Evolutionary conservation across 2,888 invertebrate genomes (phyloP), one percentile per base, ranked within the genome.

Genomic region (Tuta absoluta): DNA sequence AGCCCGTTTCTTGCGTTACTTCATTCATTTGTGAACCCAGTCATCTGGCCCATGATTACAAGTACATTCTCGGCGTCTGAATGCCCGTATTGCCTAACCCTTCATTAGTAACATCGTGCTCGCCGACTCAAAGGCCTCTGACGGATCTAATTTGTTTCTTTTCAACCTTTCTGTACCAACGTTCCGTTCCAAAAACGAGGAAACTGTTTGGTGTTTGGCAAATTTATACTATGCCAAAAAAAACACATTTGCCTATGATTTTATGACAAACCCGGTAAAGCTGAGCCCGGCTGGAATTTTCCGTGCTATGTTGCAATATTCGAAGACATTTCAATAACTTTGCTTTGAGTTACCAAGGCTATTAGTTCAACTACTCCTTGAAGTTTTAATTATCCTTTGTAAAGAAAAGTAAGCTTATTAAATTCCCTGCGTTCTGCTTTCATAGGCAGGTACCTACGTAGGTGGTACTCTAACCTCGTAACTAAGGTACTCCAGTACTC

Each of bases 131-230:
- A 78, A 84, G 84, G 82, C 77, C 80, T 85, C 84, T 89, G 85
- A 85, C 83, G 82, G 80, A 85, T 88, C 88, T 87, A 89, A 89
- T 89, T 89, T 87, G 87, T 87, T 89, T 86, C 87, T 87, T 87
- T 89, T 86, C 86, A 87, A 85, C 82, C 48, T n/a, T 23, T 80
- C 78, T 81, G 80, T 81, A 45, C 17, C 79, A n/a, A 77, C 80
- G 76, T 23, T 23, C 23, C 14, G 24, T 53, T 53, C 4, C 10
- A 23, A 53, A 23, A 23, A 23, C 11, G 12, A n/a, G 7, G 45
- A 45, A 45, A 17, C 17, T 45, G n/a, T 45, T 17, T 3, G n/a
- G 45, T 45, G 14, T 45, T 45, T 45, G 45, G n/a, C 45, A 17
- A 17, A 45, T 17, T n/a, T 17, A 5, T n/a, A 3, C n/a, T 45